These are phyloP conservation scores for Gallinago stenura DNA, from an alignment of 2,797 vertebrate species.

Conservation along the genomic window DNA sequence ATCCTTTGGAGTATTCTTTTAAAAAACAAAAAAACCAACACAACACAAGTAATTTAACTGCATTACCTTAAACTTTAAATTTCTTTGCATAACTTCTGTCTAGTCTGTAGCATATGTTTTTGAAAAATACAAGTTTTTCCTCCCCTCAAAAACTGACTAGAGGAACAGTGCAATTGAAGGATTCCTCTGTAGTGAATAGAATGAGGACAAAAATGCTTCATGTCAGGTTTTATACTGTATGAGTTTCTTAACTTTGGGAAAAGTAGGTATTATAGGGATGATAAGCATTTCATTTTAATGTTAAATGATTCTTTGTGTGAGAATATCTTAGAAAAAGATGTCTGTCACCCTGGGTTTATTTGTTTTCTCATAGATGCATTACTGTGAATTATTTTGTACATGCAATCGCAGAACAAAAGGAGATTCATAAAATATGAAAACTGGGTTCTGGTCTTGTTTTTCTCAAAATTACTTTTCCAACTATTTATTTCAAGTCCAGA, in stretches of 20 bases:
- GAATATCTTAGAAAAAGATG: neutral
- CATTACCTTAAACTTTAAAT: conserved; percentile 52
- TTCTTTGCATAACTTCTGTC: conserved; percentile 50
- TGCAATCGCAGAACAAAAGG: neutral
- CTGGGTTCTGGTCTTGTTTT: neutral
- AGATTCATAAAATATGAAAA: neutral
- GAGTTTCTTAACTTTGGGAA: neutral
- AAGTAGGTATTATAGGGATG: neutral
- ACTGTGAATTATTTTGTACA: neutral
- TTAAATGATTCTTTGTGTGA: neutral
- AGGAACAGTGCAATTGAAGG: neutral
- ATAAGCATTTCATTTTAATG: neutral
- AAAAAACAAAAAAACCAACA: neutral
- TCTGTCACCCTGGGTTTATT: neutral
- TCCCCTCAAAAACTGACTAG: neutral
- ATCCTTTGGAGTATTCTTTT: conserved; percentile 86
- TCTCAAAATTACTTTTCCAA: neutral
- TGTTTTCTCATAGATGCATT: neutral
- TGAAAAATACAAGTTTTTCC: neutral
- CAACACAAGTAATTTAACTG: neutral
- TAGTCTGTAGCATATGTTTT: neutral
- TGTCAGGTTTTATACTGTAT: neutral
- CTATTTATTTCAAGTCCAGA: neutral
- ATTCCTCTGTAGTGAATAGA: neutral
- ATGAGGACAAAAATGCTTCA: neutral